These are phyloP conservation scores for Leptobrachium leishanense DNA, from an alignment of 2,113 vertebrate genomes.

Conservation along the genomic window DNA sequence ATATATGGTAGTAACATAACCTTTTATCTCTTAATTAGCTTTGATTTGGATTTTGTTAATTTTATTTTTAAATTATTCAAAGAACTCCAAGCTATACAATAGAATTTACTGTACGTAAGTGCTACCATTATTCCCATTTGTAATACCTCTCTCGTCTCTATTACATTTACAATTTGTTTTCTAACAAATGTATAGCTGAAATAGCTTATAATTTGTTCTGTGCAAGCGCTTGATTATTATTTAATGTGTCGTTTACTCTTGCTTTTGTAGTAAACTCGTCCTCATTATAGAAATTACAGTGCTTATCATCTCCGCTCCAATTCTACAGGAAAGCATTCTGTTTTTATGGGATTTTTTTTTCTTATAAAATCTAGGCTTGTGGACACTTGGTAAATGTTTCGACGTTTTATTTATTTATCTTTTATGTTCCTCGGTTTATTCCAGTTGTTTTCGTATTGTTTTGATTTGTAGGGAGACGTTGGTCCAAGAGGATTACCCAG, in stretches of 20 bases:
- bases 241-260: constrained; percentile 43
- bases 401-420: too few relatives aligned
- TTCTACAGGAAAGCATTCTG: constrained; percentile 18
- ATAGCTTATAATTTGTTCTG: constrained; percentile 37
- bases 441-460: constrained; percentile 46
- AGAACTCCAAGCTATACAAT: constrained; percentile 8
- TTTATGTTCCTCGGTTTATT: constrained; percentile 17
- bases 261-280: constrained; percentile 39
- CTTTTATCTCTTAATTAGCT: too few relatives aligned
- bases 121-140: constrained; percentile 15
- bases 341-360: not conserved
- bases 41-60: too few relatives aligned
- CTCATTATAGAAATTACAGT: constrained; percentile 47
- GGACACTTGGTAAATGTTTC: constrained; percentile 32
- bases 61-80: too few relatives aligned
- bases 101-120: constrained; percentile 18
- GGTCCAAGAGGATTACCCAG: constrained; percentile 66
- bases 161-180: constrained; percentile 35
- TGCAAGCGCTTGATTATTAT: constrained; percentile 43
- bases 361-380: constrained; percentile 27
- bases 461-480: constrained; percentile 68
- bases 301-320: constrained; percentile 37
- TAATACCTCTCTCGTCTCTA: constrained; percentile 14
- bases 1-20: too few relatives aligned
- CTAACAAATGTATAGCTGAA: constrained; percentile 41